Conservation (phyloP, 1,140 invertebrate genomes). For the Campoletis sonorensis region DNA sequence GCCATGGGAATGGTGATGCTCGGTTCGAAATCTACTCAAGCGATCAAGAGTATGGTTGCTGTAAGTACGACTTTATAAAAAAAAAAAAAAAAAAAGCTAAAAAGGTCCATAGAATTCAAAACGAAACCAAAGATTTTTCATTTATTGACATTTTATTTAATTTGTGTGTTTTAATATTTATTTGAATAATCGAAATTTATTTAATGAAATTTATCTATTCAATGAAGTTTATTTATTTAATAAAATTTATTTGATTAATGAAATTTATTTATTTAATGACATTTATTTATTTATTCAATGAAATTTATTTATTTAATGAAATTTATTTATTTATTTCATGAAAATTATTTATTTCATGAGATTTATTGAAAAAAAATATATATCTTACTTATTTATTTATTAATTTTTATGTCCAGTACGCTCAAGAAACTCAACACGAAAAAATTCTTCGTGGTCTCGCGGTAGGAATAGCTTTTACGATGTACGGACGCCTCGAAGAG, state of each 20-base stretch:
- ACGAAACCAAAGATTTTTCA: too few species aligned
- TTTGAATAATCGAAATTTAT: too few species aligned
- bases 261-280: too few species aligned
- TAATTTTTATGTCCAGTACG: slow-evolving; percentile 76
- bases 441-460: slow-evolving; percentile 98
- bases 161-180: too few species aligned
- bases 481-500: slow-evolving; percentile 97
- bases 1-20: slow-evolving; percentile 99
- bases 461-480: slow-evolving; percentile 96
- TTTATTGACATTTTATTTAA: too few species aligned
- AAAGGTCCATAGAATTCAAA: too few species aligned
- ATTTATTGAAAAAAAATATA: too few species aligned
- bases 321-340: neutral
- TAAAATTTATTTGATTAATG: too few species aligned
- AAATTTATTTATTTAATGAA: too few species aligned
- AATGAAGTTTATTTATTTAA: too few species aligned
- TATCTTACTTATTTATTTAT: slow-evolving; percentile 31
- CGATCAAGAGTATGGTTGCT: slow-evolving; percentile 96
- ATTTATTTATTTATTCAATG: too few species aligned
- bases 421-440: slow-evolving; percentile 97
- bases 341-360: slow-evolving; percentile 25
- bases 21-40: slow-evolving; percentile 91
- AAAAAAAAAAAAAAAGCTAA: neutral
- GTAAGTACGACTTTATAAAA: slow-evolving; percentile 65
- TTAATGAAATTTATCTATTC: too few species aligned